Conservation (phyloP, 2,113 vertebrate genomes). For the Elaphurus davidianus region DNA sequence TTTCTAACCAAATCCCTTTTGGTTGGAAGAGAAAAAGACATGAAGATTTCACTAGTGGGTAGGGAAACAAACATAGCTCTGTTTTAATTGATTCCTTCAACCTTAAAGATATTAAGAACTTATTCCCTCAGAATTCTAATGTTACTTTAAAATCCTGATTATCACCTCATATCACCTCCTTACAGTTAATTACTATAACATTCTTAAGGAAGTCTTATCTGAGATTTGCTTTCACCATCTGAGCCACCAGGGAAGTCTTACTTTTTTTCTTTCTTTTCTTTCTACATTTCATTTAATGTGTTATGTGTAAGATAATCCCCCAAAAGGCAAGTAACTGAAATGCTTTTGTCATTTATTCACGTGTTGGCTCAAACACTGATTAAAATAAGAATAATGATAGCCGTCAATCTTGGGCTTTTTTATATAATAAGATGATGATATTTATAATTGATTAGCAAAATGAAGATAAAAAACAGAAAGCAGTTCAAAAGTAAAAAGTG, state of each 20-base stretch:
- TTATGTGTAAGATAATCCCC: neutral
- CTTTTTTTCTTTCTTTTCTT: neutral
- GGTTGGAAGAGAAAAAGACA: neutral
- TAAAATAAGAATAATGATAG: neutral
- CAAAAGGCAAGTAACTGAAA: neutral
- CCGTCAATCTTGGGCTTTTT: neutral
- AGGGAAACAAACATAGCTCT: neutral
- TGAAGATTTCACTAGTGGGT: neutral
- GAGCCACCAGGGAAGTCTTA: neutral
- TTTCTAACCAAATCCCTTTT: constrained; percentile 11
- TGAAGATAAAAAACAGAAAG: neutral
- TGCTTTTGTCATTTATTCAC: neutral
- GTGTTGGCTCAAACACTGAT: neutral
- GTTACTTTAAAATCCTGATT: neutral
- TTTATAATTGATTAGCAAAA: neutral
- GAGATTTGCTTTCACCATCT: neutral
- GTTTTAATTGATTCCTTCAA: neutral
- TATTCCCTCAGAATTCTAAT: neutral
- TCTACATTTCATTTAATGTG: neutral
- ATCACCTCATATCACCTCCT: neutral
- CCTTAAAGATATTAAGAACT: neutral
- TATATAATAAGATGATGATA: neutral
- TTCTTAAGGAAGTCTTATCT: neutral
- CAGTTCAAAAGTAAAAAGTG: neutral
- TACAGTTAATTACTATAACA: neutral